Evolutionary conservation across 2,797 vertebrate species (phyloP).

Genomic region (Silurus aristotelis): DNA sequence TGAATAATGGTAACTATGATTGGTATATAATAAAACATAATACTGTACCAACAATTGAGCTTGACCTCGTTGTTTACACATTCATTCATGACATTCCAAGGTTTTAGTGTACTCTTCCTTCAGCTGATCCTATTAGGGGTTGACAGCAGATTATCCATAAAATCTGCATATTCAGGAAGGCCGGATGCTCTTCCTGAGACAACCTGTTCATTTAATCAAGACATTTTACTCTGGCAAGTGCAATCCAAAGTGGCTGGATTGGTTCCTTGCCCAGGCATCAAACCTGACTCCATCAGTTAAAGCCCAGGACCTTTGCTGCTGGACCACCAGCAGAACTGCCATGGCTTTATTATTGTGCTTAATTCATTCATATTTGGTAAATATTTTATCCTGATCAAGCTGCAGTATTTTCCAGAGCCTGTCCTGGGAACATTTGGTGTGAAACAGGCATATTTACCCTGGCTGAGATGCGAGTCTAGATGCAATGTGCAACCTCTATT

Average conservation of each 20-base stretch:
- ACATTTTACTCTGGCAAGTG: too few species aligned
- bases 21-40: not conserved
- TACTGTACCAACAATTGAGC: not conserved
- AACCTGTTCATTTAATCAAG: too few species aligned
- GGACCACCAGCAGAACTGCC: too few species aligned
- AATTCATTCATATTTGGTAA: not conserved
- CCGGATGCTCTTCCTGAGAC: too few species aligned
- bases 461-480: not conserved
- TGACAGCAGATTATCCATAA: too few species aligned
- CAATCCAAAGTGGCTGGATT: too few species aligned
- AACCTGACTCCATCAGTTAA: too few species aligned
- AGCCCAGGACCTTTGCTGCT: too few species aligned
- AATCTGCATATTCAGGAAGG: too few species aligned
- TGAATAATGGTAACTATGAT: not conserved
- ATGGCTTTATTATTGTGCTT: not conserved
- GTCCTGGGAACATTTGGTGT: not conserved
- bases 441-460: not conserved
- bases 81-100: not conserved
- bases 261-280: too few species aligned
- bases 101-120: not conserved
- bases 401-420: not conserved
- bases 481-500: not conserved
- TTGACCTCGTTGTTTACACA: not conserved
- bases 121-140: too few species aligned
- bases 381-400: not conserved